Conservation (phyloP, 2,113 vertebrate genomes). For the Megalops atlanticus region DNA sequence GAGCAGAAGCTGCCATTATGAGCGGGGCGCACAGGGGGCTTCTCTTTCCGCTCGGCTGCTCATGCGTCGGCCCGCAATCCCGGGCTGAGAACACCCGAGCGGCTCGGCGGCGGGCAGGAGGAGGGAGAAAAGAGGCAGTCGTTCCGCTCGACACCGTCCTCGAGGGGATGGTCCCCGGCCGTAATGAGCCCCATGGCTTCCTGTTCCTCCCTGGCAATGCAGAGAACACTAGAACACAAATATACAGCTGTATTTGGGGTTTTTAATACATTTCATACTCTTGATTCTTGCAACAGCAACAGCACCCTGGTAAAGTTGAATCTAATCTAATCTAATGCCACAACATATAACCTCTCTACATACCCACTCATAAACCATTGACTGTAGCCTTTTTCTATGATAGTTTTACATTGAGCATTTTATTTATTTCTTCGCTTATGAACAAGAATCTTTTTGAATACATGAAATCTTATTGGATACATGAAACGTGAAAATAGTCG, state of each 20-base stretch:
- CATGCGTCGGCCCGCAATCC: neutral
- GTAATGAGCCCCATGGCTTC: neutral
- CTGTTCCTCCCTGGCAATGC: neutral
- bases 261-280: neutral
- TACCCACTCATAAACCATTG: too few relatives aligned
- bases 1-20: too few relatives aligned
- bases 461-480: too few relatives aligned
- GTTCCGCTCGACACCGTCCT: neutral
- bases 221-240: neutral
- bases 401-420: too few relatives aligned
- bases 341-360: too few relatives aligned
- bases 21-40: too few relatives aligned
- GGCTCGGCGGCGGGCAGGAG: neutral
- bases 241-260: neutral
- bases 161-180: neutral
- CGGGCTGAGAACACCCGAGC: neutral
- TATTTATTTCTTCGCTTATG: too few relatives aligned
- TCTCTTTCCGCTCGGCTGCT: neutral
- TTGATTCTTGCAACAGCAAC: neutral
- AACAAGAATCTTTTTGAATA: too few relatives aligned
- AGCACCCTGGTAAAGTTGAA: too few relatives aligned
- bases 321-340: too few relatives aligned
- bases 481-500: too few relatives aligned
- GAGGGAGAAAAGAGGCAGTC: neutral
- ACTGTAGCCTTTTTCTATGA: neutral